These are phyloP conservation scores for Prionailurus bengalensis DNA, from an alignment of 2,113 vertebrate genomes.

Conservation along the genomic window DNA sequence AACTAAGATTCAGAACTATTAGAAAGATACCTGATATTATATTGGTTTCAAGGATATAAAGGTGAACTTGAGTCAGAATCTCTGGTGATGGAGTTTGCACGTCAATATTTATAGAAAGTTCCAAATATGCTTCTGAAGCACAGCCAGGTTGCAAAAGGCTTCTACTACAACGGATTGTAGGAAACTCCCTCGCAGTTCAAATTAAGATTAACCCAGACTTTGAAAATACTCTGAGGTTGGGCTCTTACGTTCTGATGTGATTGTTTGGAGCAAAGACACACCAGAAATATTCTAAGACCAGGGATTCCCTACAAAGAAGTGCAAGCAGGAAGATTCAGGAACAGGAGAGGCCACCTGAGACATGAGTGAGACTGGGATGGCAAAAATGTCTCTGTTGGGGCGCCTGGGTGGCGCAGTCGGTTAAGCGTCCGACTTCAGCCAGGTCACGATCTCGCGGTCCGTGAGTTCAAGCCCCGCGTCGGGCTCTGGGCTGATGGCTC, in stretches of 20 bases:
- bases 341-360: background rate
- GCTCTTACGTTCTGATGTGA: background rate
- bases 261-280: background rate
- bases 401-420: no score
- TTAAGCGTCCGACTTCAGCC: no score
- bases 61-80: background rate
- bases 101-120: slow-evolving; percentile 42
- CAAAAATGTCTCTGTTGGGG: background rate
- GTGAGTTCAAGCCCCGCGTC: no score
- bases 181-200: background rate
- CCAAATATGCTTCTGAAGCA: background rate
- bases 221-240: slow-evolving; percentile 19
- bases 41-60: background rate
- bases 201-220: slow-evolving; percentile 2
- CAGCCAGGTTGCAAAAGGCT: background rate
- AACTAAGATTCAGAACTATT: background rate
- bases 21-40: background rate
- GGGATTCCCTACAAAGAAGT: background rate
- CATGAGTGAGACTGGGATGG: no score
- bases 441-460: no score
- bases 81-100: background rate
- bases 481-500: no score
- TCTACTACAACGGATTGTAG: background rate
- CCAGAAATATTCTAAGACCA: background rate
- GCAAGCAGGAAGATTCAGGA: background rate